A percentile compares a stretch with the other conserved stretches of the same genome.
These are phyloP conservation scores for Balaeniceps rex DNA, from an alignment of 2,113 vertebrate genomes.

Conservation along the genomic window DNA sequence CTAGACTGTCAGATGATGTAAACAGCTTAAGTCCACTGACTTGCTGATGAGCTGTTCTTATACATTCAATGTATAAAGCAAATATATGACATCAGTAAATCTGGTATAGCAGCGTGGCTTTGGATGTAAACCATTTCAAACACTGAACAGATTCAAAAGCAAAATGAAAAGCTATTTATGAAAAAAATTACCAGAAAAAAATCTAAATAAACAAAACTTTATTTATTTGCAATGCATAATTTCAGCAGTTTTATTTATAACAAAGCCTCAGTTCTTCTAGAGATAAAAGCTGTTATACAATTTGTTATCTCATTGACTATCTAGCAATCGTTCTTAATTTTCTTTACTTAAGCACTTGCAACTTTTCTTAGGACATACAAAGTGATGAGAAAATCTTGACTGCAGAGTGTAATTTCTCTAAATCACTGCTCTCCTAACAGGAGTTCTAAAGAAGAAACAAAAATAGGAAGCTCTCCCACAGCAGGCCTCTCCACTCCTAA, in stretches of 20 bases:
- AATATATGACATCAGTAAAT: not conserved
- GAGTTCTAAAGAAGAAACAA: not conserved
- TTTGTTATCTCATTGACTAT: not conserved
- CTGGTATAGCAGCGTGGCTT: not conserved
- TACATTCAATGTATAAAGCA: not conserved
- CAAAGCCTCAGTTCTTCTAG: not conserved
- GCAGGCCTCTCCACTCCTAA: not conserved
- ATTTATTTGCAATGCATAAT: constrained; percentile 30
- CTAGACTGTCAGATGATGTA: not conserved
- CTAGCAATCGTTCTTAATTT: not conserved
- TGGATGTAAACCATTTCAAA: not conserved
- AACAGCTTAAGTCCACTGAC: not conserved
- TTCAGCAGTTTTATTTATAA: not conserved
- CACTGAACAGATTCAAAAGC: not conserved
- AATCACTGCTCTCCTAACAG: not conserved
- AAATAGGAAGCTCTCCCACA: not conserved
- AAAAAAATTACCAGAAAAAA: not conserved
- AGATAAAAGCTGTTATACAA: not conserved
- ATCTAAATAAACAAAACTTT: not conserved
- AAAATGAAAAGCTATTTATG: not conserved
- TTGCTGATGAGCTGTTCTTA: not conserved
- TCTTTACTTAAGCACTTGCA: constrained; percentile 16
- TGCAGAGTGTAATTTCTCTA: not conserved
- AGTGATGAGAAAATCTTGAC: not conserved
- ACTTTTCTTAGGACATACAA: not conserved